phyloP scores from a whole-genome alignment of 1,140 invertebrate genomes.

The Zaprionus gabonicus region DNA sequence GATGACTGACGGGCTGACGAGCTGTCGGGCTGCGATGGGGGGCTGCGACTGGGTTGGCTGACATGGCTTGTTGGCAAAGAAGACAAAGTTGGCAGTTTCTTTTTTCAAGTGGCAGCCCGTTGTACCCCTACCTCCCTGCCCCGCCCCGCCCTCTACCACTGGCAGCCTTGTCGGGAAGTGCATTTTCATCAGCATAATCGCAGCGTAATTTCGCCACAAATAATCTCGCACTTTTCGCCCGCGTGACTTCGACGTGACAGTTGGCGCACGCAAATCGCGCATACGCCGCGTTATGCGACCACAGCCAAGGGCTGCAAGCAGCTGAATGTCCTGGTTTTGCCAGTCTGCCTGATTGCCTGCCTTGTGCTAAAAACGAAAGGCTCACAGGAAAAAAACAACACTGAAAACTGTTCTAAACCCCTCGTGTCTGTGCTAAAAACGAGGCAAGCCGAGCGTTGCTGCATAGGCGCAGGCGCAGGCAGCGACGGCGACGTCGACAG shows the following conservation, averaged over 20 bases:
- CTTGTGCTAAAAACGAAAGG: constrained; percentile 45
- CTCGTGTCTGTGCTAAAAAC: constrained; percentile 22
- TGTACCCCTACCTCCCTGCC: neutral
- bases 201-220: constrained; percentile 14
- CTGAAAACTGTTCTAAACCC: constrained; percentile 27
- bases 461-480: constrained; percentile 57
- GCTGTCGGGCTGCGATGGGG: neutral
- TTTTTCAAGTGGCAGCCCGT: constrained; percentile 29
- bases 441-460: neutral
- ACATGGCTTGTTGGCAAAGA: constrained; percentile 31
- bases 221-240: constrained; percentile 25
- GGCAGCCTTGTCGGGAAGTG: constrained; percentile 65
- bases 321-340: constrained; percentile 57
- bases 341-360: neutral
- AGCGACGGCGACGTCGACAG: constrained; percentile 42
- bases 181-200: constrained; percentile 62
- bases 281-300: constrained; percentile 47
- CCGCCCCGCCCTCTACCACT: too few relatives aligned
- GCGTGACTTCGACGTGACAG: neutral
- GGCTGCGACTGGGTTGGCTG: neutral
- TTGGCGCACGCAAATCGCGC: constrained; percentile 13
- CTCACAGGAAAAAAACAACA: constrained; percentile 1
- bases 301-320: constrained; percentile 32
- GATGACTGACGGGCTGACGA: constrained; percentile 2
- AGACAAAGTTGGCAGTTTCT: constrained; percentile 9